Conservation (phyloP, 2,797 vertebrate species). For the Toxotes lorentzi region DNA sequence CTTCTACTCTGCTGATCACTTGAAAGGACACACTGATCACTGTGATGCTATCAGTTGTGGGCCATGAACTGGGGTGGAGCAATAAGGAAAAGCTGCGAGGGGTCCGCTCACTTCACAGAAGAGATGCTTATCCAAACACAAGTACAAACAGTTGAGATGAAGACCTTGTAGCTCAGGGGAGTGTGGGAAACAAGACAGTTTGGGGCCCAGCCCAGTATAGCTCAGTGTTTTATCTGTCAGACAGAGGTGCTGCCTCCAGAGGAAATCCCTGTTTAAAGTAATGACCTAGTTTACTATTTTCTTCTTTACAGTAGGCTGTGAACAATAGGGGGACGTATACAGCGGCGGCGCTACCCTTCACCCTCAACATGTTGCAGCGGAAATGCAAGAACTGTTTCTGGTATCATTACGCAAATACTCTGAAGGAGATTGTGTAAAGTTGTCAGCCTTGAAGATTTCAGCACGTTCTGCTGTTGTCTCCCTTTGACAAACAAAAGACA, state of each 20-base stretch:
- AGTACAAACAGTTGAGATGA: conserved; percentile 62
- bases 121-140: conserved; percentile 69
- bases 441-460: neutral
- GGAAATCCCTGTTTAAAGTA: conserved; percentile 78
- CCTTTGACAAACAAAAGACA: conserved; percentile 35
- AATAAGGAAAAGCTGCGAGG: conserved; percentile 52
- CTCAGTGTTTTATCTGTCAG: conserved; percentile 65
- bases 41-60: conserved; percentile 18
- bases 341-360: conserved; percentile 21
- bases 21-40: neutral
- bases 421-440: conserved; percentile 20
- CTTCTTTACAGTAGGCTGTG: conserved; percentile 57
- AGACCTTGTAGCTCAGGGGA: conserved; percentile 46
- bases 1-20: neutral
- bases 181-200: conserved; percentile 65
- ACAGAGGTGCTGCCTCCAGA: conserved; percentile 63
- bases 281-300: conserved; percentile 67
- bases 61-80: conserved; percentile 35
- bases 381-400: conserved; percentile 41
- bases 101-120: conserved; percentile 68
- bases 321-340: conserved; percentile 72
- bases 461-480: conserved; percentile 10
- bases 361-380: conserved; percentile 28
- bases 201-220: conserved; percentile 43
- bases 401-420: conserved; percentile 37